Evolutionary conservation across 2,113 vertebrate species (phyloP).

Genomic region (Phylloscopus trochiloides): DNA sequence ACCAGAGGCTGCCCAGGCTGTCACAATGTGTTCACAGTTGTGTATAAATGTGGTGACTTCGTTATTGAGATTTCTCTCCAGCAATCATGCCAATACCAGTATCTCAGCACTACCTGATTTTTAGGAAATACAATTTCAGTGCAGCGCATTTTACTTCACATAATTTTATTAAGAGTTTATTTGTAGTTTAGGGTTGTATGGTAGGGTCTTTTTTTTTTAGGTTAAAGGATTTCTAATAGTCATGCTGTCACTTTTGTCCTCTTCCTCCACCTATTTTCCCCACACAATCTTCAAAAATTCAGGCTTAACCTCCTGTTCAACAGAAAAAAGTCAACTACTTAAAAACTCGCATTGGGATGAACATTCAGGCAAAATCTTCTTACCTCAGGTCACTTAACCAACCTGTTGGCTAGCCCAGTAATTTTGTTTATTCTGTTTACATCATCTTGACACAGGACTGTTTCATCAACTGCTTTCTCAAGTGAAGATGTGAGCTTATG

Average conservation of each 20-base stretch:
- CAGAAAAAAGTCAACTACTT: neutral
- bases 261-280: accelerated
- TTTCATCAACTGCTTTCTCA: slow-evolving; percentile 77
- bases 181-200: neutral
- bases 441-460: slow-evolving; percentile 79
- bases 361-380: slow-evolving; percentile 12
- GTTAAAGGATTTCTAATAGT: neutral
- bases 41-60: slow-evolving; percentile 2
- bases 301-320: neutral
- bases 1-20: slow-evolving; percentile 17
- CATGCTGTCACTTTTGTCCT: neutral
- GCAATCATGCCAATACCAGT: neutral
- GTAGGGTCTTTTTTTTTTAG: neutral
- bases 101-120: neutral
- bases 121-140: neutral
- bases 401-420: slow-evolving; percentile 75
- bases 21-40: slow-evolving; percentile 32
- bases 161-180: neutral
- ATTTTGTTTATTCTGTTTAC: slow-evolving; percentile 76
- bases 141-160: neutral
- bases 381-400: slow-evolving; percentile 82
- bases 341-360: neutral
- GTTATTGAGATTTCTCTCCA: neutral
- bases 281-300: neutral
- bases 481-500: slow-evolving; percentile 75